These are phyloP conservation scores for Molossus molossus DNA, from an alignment of 2,797 vertebrate genomes.

Conservation along the genomic window DNA sequence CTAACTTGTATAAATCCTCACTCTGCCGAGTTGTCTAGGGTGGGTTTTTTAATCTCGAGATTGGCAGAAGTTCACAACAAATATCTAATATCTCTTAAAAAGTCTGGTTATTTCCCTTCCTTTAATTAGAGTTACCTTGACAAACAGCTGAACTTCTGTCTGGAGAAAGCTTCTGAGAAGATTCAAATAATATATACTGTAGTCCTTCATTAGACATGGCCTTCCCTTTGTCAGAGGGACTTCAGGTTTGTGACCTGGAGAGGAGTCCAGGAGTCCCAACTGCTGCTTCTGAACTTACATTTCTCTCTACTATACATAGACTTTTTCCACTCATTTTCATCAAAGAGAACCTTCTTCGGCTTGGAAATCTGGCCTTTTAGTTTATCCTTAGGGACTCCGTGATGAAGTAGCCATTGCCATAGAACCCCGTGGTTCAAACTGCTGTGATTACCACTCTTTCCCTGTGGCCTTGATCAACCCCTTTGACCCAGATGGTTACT, in stretches of 20 bases:
- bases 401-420: not conserved
- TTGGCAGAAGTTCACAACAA: not conserved
- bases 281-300: not conserved
- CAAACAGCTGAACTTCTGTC: not conserved
- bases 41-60: not conserved
- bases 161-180: not conserved
- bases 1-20: not conserved
- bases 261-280: not conserved
- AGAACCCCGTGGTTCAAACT: not conserved
- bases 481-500: not conserved
- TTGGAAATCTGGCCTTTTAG: not conserved
- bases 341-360: not conserved
- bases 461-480: not conserved
- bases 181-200: not conserved
- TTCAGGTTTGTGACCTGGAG: not conserved
- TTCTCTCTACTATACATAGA: not conserved
- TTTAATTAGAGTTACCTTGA: conserved; percentile 19
- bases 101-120: not conserved
- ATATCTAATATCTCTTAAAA: not conserved
- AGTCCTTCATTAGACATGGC: not conserved
- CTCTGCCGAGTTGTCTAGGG: not conserved
- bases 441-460: not conserved
- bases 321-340: not conserved
- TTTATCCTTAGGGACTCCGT: not conserved
- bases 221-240: not conserved